A percentile compares a stretch with the other conserved stretches of the same genome.
Conservation (phyloP, 2,888 invertebrate genomes). For the Platycnemis pennipes region DNA sequence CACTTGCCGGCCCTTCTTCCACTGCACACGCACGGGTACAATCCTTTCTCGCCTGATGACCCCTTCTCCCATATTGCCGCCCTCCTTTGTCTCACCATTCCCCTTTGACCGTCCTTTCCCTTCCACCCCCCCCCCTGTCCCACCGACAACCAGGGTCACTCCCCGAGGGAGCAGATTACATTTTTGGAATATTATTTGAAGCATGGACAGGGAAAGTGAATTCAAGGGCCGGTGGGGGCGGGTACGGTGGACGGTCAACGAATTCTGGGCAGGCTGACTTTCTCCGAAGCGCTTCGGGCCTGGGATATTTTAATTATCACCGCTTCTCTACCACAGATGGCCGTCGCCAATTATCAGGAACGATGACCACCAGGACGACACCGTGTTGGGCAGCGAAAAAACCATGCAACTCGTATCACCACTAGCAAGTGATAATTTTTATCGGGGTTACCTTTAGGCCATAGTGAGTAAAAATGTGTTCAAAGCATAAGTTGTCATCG, state of each 20-base stretch:
- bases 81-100: neutral
- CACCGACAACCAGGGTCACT: neutral
- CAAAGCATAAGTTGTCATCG: too few species aligned
- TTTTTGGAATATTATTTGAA: conserved; percentile 32
- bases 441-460: too few species aligned
- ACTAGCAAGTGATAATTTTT: too few species aligned
- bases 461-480: too few species aligned
- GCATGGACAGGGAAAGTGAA: neutral
- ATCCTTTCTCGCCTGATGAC: neutral
- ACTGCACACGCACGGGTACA: neutral
- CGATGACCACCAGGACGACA: neutral
- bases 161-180: neutral
- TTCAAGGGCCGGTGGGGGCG: neutral
- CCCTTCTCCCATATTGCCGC: neutral
- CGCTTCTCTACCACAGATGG: neutral
- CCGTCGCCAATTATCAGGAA: neutral
- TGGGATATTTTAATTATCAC: neutral
- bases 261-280: neutral
- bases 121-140: neutral
- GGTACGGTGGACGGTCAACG: neutral
- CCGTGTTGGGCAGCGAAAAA: neutral
- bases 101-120: neutral
- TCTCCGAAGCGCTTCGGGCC: neutral
- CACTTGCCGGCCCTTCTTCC: neutral
- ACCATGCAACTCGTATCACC: neutral